Evolutionary conservation across 1,140 invertebrate species (phyloP), one percentile per base, ranked within the genome.

Genomic region (Neuroterus valhalla): DNA sequence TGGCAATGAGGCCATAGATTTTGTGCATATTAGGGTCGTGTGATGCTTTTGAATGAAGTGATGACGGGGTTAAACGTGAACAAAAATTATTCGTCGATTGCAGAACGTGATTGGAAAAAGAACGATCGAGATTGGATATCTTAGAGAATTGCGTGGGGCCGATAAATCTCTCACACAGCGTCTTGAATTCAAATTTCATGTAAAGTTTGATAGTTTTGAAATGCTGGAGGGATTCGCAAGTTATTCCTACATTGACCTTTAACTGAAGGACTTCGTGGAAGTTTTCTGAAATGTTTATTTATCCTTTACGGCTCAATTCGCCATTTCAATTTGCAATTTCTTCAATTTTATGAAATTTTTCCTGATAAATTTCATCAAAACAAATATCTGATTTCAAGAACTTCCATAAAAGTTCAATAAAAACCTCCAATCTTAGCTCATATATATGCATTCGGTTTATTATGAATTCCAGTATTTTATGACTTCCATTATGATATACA

Each of bases 41-140:
- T 26, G 3, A 6, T 14, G 55, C 15, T 62, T 62, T 62, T n/a
- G 23, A 62, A 62, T 62, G 14, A 62, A 62, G 14, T 31, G 23
- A 62, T 62, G 55, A 62, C 55, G 31, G 55, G 8, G n/a, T 62
- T 62, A 2, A 62, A 31, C 26, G 23, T 38, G 26, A 11, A 62
- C 26, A 62, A 62, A 62, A 62, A 62, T 62, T 62, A 62, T 62
- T 62, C 55, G 55, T 31, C 55, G 55, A 14, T 31, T 62, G 11
- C 15, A 31, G 23, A 62, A 62, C 55, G 55, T 62, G 55, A 62
- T 62, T 62, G 55, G 55, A 62, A 62, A 62, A 62, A 62, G 46
- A 26, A 62, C 15, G 23, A 26, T 15, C 31, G 55, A 62, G 55
- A 62, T 62, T 62, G 55, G 55, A 62, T 62, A 62, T 62, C 55